phyloP scores from a whole-genome alignment of 2,113 vertebrate genomes.

The Capricornis sumatraensis region DNA sequence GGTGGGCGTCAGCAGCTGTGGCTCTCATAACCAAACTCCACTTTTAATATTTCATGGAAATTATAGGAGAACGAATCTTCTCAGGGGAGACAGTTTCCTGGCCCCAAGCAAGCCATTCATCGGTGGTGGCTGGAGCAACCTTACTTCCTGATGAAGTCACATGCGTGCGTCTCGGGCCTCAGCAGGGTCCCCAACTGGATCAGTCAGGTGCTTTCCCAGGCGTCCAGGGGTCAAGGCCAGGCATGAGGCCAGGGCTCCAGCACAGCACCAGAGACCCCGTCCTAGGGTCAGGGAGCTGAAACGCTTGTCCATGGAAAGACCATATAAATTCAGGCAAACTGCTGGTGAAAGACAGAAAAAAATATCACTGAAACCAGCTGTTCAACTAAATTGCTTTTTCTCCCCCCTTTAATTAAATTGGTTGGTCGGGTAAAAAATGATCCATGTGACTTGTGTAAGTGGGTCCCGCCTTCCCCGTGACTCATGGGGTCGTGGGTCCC shows the following conservation, averaged over 20 bases:
- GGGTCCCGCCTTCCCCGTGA: neutral
- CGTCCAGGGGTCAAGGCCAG: accelerated
- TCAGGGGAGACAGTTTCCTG: constrained; percentile 45
- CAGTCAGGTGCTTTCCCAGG: neutral
- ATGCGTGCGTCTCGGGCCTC: neutral
- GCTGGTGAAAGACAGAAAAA: neutral
- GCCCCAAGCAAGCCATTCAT: constrained; percentile 22
- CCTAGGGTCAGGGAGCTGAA: neutral
- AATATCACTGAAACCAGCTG: neutral
- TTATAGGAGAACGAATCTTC: constrained; percentile 53
- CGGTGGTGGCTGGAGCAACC: neutral
- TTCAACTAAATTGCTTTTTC: neutral
- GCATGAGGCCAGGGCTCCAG: neutral
- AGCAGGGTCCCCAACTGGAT: neutral
- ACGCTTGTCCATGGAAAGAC: neutral
- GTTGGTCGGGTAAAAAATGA: neutral
- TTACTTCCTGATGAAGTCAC: neutral
- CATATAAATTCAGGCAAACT: neutral
- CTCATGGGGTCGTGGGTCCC: neutral
- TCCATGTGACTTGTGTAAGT: accelerated
- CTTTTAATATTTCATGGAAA: constrained; percentile 63
- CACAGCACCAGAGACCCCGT: neutral
- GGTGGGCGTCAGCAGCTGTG: neutral
- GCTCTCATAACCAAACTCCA: neutral
- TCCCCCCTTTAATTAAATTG: neutral